These are phyloP conservation scores for Apocheima hispidaria DNA, from an alignment of 2,888 invertebrate genomes.

Conservation along the genomic window DNA sequence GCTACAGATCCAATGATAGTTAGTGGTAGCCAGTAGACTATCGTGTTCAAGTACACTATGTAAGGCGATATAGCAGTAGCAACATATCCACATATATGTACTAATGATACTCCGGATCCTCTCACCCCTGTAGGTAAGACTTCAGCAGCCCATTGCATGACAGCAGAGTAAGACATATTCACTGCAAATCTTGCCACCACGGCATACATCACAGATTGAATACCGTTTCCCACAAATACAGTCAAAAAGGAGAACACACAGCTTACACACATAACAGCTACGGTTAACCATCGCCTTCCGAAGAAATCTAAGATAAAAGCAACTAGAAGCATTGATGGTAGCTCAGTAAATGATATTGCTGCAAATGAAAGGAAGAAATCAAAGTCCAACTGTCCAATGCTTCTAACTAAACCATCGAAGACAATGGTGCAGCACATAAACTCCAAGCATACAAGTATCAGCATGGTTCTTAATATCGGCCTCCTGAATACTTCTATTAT, in stretches of 20 bases:
- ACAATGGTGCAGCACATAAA: slow-evolving; percentile 63
- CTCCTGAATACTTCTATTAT: slow-evolving; percentile 61
- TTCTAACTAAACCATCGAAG: slow-evolving; percentile 65
- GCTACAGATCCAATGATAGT: slow-evolving; percentile 58
- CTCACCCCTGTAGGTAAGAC: slow-evolving; percentile 65
- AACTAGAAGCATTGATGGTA: slow-evolving; percentile 62
- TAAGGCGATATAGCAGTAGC: slow-evolving; percentile 65
- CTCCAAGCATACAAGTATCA: slow-evolving; percentile 60
- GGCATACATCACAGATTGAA: slow-evolving; percentile 59
- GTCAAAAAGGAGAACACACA: slow-evolving; percentile 60
- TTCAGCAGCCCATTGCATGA: slow-evolving; percentile 68
- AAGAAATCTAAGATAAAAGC: slow-evolving; percentile 65
- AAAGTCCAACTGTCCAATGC: slow-evolving; percentile 61
- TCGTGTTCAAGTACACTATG: slow-evolving; percentile 66
- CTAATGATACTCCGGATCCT: slow-evolving; percentile 62
- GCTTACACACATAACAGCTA: slow-evolving; percentile 53
- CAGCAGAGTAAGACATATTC: slow-evolving; percentile 60
- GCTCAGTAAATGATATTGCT: slow-evolving; percentile 64
- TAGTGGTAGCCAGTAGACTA: slow-evolving; percentile 65
- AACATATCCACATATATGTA: slow-evolving; percentile 65
- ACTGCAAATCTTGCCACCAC: slow-evolving; percentile 65
- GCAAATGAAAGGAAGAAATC: slow-evolving; percentile 70
- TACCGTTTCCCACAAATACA: slow-evolving; percentile 55
- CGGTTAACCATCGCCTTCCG: slow-evolving; percentile 66
- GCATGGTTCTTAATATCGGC: slow-evolving; percentile 59